phyloP scores from a whole-genome alignment of 2,797 vertebrate genomes.

The Labeo calbasu region DNA sequence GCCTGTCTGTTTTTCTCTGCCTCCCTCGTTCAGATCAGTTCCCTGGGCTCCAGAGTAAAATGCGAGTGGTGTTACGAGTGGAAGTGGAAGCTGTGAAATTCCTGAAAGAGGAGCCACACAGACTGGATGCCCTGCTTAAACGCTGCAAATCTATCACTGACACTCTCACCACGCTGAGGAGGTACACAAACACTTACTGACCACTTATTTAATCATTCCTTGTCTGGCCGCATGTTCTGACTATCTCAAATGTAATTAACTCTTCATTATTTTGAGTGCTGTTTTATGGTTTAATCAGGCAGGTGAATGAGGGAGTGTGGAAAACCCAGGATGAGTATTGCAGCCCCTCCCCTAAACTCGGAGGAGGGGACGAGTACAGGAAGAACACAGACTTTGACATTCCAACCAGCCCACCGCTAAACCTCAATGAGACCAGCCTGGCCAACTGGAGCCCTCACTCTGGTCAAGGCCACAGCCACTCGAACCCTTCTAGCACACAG shows the following conservation, averaged over 20 bases:
- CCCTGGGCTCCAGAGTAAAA: slow-evolving; percentile 97
- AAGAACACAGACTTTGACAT: slow-evolving; percentile 88
- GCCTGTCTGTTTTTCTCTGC: slow-evolving; percentile 4
- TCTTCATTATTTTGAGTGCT: neutral
- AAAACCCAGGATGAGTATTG: slow-evolving; percentile 84
- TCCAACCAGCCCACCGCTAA: slow-evolving; percentile 84
- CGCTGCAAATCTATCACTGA: slow-evolving; percentile 94
- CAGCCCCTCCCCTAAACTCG: slow-evolving; percentile 87
- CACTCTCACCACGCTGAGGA: slow-evolving; percentile 88
- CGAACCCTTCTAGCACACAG: slow-evolving; percentile 72
- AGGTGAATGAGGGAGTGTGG: slow-evolving; percentile 90
- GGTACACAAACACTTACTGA: slow-evolving; percentile 68
- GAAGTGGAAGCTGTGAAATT: slow-evolving; percentile 98
- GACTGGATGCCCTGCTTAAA: slow-evolving; percentile 93
- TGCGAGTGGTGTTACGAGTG: slow-evolving; percentile 95
- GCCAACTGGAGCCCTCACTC: slow-evolving; percentile 82
- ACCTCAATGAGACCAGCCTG: slow-evolving; percentile 84
- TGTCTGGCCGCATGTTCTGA: neutral
- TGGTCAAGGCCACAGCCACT: slow-evolving; percentile 62
- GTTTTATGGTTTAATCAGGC: slow-evolving; percentile 72
- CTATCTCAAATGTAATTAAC: neutral
- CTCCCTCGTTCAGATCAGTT: slow-evolving; percentile 85
- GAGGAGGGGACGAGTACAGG: slow-evolving; percentile 76
- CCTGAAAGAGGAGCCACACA: slow-evolving; percentile 95
- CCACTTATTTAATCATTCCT: neutral